These are phyloP conservation scores for Sebastes oblongus DNA, from an alignment of 2,797 vertebrate genomes.

Conservation along the genomic window DNA sequence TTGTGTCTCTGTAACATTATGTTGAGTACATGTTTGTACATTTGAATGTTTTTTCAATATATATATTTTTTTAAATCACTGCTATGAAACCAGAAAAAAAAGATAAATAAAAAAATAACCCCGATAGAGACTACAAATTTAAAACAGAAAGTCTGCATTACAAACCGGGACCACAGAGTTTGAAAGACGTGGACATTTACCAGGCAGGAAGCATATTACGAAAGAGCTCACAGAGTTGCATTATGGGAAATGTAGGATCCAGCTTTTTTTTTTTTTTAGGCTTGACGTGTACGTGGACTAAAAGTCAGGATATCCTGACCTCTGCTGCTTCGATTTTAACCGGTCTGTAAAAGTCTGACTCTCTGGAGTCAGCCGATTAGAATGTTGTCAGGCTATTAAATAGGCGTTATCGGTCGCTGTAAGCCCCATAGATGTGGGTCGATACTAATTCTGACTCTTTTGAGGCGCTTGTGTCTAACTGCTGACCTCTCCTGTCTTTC, in stretches of 20 bases:
- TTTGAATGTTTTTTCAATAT: too few species aligned
- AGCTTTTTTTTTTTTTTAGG: not conserved
- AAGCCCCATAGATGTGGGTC: too few species aligned
- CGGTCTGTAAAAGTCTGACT: not conserved
- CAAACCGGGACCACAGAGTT: not conserved
- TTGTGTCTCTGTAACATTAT: too few species aligned
- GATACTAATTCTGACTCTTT: not conserved
- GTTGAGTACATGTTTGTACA: too few species aligned
- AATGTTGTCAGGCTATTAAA: too few species aligned
- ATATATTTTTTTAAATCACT: too few species aligned
- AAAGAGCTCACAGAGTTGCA: not conserved
- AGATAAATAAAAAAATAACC: accelerated
- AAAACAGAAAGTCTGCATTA: not conserved
- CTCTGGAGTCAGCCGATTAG: too few species aligned
- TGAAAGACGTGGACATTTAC: not conserved
- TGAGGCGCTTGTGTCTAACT: slow-evolving; percentile 36
- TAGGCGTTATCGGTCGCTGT: too few species aligned
- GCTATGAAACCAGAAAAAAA: too few species aligned
- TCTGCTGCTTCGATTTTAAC: not conserved
- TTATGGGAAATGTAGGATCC: not conserved
- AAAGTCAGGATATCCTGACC: not conserved
- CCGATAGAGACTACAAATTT: not conserved
- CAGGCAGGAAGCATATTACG: not conserved
- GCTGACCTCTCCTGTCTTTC: slow-evolving; percentile 47
- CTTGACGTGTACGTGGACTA: not conserved